A percentile compares a stretch with the other conserved stretches of the same genome.
Conservation (phyloP, 2,113 vertebrate genomes). For the Grallaria varia region DNA sequence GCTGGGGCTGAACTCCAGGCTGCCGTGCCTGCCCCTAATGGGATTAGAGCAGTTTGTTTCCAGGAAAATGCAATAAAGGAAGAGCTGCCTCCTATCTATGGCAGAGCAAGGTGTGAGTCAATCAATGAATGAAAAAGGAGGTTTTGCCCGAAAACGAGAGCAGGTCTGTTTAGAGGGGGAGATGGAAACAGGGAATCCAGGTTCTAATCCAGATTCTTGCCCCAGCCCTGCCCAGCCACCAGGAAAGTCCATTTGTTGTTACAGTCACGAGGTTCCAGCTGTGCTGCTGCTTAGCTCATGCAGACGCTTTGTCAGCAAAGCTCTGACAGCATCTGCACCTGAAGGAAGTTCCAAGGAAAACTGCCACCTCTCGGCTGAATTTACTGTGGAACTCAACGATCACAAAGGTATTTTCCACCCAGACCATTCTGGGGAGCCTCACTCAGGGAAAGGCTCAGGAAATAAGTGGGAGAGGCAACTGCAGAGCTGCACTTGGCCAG, state of each 20-base stretch:
- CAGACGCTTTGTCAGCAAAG: neutral
- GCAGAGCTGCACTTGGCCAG: neutral
- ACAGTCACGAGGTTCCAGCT: neutral
- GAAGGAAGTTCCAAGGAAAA: neutral
- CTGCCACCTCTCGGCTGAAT: neutral
- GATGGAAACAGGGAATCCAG: neutral
- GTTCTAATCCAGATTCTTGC: neutral
- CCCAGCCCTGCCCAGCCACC: neutral
- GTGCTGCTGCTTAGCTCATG: neutral
- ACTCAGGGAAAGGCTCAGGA: neutral
- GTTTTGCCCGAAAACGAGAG: neutral
- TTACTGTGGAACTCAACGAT: accelerated
- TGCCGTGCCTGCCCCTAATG: neutral
- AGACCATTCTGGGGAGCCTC: neutral
- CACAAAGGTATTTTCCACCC: neutral
- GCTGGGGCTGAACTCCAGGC: neutral
- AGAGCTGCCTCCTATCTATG: neutral
- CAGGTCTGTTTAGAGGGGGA: neutral
- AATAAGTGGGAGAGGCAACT: neutral
- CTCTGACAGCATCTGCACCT: neutral
- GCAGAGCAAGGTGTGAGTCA: neutral
- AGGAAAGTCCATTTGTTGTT: neutral
- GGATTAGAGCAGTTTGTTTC: neutral
- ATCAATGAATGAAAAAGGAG: neutral
- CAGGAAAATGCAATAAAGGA: neutral